Evolutionary conservation across 2,797 vertebrate species (phyloP).

Genomic region (Mustela erminea): DNA sequence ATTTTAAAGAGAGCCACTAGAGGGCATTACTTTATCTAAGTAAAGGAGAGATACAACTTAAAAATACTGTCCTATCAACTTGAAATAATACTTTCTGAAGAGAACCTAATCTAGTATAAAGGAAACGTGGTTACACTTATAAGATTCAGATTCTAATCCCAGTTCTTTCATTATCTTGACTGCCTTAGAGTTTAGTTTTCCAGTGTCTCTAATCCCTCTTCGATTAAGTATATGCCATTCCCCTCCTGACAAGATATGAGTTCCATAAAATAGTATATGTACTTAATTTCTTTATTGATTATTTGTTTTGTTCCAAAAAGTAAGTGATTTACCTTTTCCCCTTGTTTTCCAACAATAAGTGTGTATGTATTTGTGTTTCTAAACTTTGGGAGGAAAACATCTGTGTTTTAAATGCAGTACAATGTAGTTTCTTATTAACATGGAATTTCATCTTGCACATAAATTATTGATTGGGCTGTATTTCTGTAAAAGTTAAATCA

Average conservation of each 20-base stretch:
- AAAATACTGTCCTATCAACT: conserved; percentile 36
- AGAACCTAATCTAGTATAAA: not conserved
- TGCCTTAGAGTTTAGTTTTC: conserved; percentile 32
- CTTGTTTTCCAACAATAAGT: not conserved
- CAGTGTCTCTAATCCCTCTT: not conserved
- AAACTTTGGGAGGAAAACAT: not conserved
- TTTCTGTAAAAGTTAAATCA: not conserved
- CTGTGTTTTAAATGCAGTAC: not conserved
- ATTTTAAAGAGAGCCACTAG: conserved; percentile 57
- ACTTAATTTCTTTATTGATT: not conserved
- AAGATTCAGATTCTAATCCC: not conserved
- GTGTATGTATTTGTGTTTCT: too few relatives aligned
- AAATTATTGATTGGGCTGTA: not conserved
- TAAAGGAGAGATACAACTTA: not conserved
- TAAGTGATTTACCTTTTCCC: not conserved
- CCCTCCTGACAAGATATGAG: not conserved
- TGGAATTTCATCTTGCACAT: not conserved
- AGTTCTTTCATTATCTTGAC: not conserved
- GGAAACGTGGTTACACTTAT: not conserved
- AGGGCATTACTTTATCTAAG: conserved; percentile 63
- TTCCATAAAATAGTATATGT: not conserved
- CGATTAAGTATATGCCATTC: not conserved
- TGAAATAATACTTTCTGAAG: not conserved
- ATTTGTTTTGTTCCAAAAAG: not conserved
- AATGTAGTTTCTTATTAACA: not conserved